Evolutionary conservation across 2,888 invertebrate genomes (phyloP).

Genomic region (Amphipoea oculea): DNA sequence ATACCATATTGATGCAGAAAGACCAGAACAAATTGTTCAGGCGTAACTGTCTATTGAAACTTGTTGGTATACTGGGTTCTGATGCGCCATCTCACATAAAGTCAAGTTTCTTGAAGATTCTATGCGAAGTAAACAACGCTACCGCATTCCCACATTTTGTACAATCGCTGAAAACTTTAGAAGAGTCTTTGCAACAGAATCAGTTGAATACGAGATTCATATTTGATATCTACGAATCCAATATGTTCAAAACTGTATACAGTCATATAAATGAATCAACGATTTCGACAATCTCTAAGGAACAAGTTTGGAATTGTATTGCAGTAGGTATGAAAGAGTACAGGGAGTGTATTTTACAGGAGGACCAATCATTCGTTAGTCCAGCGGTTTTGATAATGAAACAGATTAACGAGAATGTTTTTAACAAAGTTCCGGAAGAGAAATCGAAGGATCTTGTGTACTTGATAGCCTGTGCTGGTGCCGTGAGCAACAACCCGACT

Average conservation of each 20-base stretch:
- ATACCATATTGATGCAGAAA: conserved; percentile 91
- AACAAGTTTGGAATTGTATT: conserved; percentile 91
- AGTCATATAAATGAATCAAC: conserved; percentile 90
- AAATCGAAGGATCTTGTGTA: conserved; percentile 87
- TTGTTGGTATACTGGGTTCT: conserved; percentile 80
- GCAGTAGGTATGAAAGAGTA: conserved; percentile 89
- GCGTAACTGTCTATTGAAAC: conserved; percentile 81
- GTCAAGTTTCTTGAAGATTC: conserved; percentile 85
- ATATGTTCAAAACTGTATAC: conserved; percentile 89
- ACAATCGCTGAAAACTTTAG: conserved; percentile 74
- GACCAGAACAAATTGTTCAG: conserved; percentile 84
- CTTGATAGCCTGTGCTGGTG: conserved; percentile 89
- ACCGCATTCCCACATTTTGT: conserved; percentile 83
- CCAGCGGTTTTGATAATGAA: conserved; percentile 89
- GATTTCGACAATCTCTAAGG: conserved; percentile 80
- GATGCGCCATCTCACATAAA: conserved; percentile 86
- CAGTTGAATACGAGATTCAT: conserved; percentile 73
- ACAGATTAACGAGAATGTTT: conserved; percentile 90
- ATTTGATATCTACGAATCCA: conserved; percentile 88
- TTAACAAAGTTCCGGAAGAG: conserved; percentile 85
- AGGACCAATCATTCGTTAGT: conserved; percentile 78
- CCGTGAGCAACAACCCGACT: conserved; percentile 90
- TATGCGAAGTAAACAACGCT: conserved; percentile 85
- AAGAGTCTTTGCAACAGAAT: conserved; percentile 74
- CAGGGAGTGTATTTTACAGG: conserved; percentile 83